Evolutionary conservation across 2,113 vertebrate species (phyloP).

Genomic region (Eublepharis macularius): DNA sequence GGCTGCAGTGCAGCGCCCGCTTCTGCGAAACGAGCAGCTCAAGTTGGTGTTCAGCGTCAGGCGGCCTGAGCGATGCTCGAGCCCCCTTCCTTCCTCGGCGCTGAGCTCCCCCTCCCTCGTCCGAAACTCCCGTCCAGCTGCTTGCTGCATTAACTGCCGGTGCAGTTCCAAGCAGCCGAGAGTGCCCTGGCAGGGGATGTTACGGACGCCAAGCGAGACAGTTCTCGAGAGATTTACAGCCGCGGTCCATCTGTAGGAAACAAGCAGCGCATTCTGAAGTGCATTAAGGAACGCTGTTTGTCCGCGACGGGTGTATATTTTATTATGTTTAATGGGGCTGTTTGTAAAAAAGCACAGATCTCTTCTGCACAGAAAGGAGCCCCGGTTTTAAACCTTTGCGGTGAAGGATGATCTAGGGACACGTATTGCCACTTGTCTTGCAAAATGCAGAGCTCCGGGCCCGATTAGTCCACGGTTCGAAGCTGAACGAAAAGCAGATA

Average conservation of each 20-base stretch:
- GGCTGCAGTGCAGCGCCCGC: constrained; percentile 30
- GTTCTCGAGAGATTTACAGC: constrained; percentile 6
- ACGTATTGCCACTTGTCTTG: constrained; percentile 17
- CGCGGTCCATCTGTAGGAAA: not conserved
- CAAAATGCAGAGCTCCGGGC: not conserved
- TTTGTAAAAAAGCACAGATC: not conserved
- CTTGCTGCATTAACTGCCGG: constrained; percentile 41
- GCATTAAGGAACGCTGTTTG: not conserved
- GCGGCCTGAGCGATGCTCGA: constrained; percentile 24
- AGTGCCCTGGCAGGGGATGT: constrained; percentile 5
- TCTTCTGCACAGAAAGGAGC: not conserved
- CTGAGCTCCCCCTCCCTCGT: constrained; percentile 18
- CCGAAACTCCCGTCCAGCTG: constrained; percentile 21
- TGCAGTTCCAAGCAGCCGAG: not conserved
- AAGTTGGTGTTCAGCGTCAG: constrained; percentile 22
- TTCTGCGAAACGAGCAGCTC: constrained; percentile 4
- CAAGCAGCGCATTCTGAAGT: constrained; percentile 21
- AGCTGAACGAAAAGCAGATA: not conserved
- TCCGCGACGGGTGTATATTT: constrained; percentile 32
- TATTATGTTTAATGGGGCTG: not conserved
- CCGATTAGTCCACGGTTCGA: constrained; percentile 15
- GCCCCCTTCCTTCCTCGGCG: not conserved
- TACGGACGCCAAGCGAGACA: not conserved
- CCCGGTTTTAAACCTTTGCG: not conserved
- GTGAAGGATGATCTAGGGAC: not conserved